Conservation (phyloP, 2,888 invertebrate species). For the Ichneumoninae sp. region DNA sequence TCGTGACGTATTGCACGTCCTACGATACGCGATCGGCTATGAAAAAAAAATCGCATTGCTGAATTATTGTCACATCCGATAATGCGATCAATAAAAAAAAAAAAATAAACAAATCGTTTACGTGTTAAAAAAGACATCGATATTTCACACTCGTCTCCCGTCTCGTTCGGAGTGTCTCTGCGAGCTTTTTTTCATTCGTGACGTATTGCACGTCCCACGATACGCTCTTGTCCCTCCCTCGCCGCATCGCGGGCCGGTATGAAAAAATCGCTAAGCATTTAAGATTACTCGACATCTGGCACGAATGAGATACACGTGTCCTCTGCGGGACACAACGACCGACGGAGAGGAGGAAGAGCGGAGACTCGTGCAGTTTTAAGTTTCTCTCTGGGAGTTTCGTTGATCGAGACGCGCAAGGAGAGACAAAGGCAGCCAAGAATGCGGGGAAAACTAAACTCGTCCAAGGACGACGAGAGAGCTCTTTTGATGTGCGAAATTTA, state of each 20-base stretch:
- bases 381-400: slow-evolving; percentile 13
- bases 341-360: slow-evolving; percentile 38
- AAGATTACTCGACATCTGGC: slow-evolving; percentile 75
- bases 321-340: slow-evolving; percentile 53
- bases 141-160: slow-evolving; percentile 38
- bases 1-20: slow-evolving; percentile 50
- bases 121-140: slow-evolving; percentile 6
- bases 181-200: slow-evolving; percentile 52
- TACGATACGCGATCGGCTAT: slow-evolving; percentile 52
- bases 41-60: slow-evolving; percentile 42
- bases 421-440: slow-evolving; percentile 61
- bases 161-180: slow-evolving; percentile 24
- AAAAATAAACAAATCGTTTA: not conserved
- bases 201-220: slow-evolving; percentile 60
- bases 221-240: slow-evolving; percentile 11
- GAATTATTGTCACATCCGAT: not conserved
- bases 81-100: not conserved
- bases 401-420: slow-evolving; percentile 6
- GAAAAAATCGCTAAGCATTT: slow-evolving; percentile 62
- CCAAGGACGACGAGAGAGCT: slow-evolving; percentile 41
- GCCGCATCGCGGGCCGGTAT: slow-evolving; percentile 17
- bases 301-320: slow-evolving; percentile 74
- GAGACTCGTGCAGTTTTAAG: slow-evolving; percentile 33
- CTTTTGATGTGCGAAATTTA: slow-evolving; percentile 23
- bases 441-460: slow-evolving; percentile 33